Percentiles rank a stretch among this genome's conserved stretches.
Evolutionary conservation across 2,797 vertebrate genomes (phyloP).

Genomic region (Catostomus latipinnis): DNA sequence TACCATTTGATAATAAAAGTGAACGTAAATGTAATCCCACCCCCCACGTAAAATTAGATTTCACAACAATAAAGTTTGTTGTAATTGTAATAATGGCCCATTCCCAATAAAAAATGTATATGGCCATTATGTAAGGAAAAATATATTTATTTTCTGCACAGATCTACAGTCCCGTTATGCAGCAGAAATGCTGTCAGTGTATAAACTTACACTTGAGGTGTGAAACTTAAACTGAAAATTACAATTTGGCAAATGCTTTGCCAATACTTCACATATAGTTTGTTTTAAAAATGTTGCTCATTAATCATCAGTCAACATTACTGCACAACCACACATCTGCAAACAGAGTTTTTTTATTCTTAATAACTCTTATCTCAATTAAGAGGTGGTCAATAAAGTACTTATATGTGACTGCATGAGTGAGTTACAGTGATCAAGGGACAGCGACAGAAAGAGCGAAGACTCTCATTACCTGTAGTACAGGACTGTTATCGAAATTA

Average conservation of each 20-base stretch:
- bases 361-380: not conserved
- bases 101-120: too few species aligned
- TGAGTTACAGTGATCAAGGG: not conserved
- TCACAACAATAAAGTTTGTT: too few species aligned
- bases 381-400: not conserved
- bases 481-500: conserved; percentile 95
- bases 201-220: not conserved
- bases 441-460: not conserved
- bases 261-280: not conserved
- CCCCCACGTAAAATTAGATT: too few species aligned
- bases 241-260: too few species aligned
- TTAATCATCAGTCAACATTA: not conserved
- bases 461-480: conserved; percentile 85
- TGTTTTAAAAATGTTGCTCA: conserved; percentile 16
- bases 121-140: too few species aligned
- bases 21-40: too few species aligned
- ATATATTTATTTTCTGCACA: too few species aligned
- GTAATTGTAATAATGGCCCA: too few species aligned
- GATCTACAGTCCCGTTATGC: too few species aligned
- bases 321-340: conserved; percentile 21
- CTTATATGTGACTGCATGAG: not conserved
- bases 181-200: too few species aligned
- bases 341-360: not conserved
- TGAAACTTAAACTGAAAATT: too few species aligned
- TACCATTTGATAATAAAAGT: too few species aligned